Evolutionary conservation across 2,113 vertebrate species (phyloP).

Genomic region (Grammomys surdaster): DNA sequence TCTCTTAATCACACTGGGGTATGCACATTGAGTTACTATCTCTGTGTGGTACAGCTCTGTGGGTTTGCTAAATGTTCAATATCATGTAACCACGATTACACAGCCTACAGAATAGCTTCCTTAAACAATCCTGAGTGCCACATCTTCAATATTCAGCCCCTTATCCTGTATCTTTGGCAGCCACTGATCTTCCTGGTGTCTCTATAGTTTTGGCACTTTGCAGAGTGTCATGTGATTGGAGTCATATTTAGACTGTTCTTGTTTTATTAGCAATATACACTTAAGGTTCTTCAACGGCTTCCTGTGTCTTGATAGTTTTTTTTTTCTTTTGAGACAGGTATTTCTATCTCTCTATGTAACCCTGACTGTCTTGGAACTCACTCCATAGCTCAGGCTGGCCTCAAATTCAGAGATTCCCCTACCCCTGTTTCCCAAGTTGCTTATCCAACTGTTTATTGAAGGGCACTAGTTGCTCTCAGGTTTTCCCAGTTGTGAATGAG

Average conservation of each 20-base stretch:
- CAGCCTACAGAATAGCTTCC: neutral
- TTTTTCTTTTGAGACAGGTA: neutral
- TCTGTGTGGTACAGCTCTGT: neutral
- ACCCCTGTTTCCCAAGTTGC: neutral
- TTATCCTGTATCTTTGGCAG: neutral
- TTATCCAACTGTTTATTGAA: neutral
- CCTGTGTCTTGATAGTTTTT: neutral
- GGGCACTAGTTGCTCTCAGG: neutral
- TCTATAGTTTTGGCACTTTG: neutral
- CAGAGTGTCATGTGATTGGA: neutral
- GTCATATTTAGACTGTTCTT: neutral
- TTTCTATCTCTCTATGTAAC: neutral
- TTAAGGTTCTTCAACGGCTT: neutral
- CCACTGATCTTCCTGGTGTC: neutral
- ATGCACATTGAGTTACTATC: neutral
- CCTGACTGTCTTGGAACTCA: neutral
- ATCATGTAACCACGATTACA: neutral
- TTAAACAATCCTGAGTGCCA: neutral
- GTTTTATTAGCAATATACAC: neutral
- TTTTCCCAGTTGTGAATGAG: neutral
- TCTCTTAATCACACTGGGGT: neutral
- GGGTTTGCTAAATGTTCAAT: neutral
- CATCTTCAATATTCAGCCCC: neutral
- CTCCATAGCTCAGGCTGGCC: neutral
- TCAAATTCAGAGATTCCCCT: neutral